Evolutionary conservation across 2,888 invertebrate genomes (phyloP).

Genomic region (Hipparchia semele): DNA sequence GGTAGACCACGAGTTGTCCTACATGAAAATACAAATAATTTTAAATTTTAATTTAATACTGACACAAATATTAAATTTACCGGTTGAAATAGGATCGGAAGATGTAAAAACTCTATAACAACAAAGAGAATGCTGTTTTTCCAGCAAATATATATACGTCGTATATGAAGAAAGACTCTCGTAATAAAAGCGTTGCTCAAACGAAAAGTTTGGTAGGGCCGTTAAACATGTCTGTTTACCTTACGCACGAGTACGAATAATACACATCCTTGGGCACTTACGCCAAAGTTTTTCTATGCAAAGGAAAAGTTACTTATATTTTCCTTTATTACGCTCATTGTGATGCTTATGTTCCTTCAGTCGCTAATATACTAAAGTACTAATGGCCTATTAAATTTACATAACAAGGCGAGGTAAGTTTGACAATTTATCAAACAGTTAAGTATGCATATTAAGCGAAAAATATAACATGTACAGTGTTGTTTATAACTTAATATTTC

Average conservation of each 20-base stretch:
- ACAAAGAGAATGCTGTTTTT: slow-evolving; percentile 1
- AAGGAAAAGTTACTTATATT: slow-evolving; percentile 21
- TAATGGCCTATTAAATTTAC: slow-evolving; percentile 23
- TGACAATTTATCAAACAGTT: slow-evolving; percentile 18
- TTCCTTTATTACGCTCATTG: slow-evolving; percentile 19
- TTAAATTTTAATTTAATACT: too few species aligned
- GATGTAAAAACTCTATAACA: background rate
- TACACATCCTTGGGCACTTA: slow-evolving; percentile 19
- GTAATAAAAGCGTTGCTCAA: slow-evolving; percentile 27
- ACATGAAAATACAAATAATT: too few species aligned
- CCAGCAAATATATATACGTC: background rate
- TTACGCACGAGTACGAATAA: slow-evolving; percentile 30
- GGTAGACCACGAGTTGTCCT: too few species aligned
- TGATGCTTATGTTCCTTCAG: slow-evolving; percentile 20
- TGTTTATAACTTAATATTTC: background rate
- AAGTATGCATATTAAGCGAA: background rate
- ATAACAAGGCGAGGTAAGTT: slow-evolving; percentile 15
- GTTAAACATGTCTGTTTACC: slow-evolving; percentile 32
- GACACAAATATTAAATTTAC: background rate
- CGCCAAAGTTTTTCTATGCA: slow-evolving; percentile 19
- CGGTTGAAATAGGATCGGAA: background rate
- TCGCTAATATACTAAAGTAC: slow-evolving; percentile 18
- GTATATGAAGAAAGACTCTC: background rate
- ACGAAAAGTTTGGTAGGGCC: slow-evolving; percentile 31
- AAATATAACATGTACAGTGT: background rate